phyloP scores from a whole-genome alignment of 1,140 invertebrate species.

The Cydia fagiglandana region DNA sequence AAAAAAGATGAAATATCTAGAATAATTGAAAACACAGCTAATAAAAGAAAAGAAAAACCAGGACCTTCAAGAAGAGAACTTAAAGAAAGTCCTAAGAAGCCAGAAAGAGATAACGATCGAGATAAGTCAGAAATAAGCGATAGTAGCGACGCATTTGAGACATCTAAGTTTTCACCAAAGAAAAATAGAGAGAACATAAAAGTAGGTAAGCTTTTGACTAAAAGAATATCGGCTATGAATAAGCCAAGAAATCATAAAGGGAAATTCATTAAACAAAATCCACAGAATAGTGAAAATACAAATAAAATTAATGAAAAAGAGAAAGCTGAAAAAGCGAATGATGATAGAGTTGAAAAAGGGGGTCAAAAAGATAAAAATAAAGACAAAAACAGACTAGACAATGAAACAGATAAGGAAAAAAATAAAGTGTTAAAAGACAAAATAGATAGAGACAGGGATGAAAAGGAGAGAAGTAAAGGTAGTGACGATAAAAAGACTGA shows the following conservation, averaged over 20 bases:
- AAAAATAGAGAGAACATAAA: not conserved
- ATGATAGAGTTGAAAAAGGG: not conserved
- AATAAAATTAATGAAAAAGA: not conserved
- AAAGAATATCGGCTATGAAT: not conserved
- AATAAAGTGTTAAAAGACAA: not conserved
- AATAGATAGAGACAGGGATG: not conserved
- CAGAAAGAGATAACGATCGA: not conserved
- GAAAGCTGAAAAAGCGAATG: not conserved
- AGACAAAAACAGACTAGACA: not conserved
- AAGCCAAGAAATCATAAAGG: not conserved
- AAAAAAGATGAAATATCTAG: not conserved
- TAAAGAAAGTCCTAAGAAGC: not conserved
- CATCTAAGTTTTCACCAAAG: too few relatives aligned
- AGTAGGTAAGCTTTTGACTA: not conserved
- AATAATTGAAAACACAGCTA: not conserved
- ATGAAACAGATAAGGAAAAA: not conserved
- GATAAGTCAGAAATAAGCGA: not conserved
- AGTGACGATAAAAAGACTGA: not conserved
- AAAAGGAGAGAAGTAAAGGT: not conserved
- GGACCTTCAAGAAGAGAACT: not conserved
- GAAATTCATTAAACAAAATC: not conserved
- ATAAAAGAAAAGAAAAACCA: not conserved
- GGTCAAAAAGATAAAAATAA: not conserved
- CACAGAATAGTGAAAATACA: not conserved
- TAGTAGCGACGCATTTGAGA: slow-evolving; percentile 2